Evolutionary conservation across 2,113 vertebrate genomes (phyloP).

Genomic region (Enhydra lutris): DNA sequence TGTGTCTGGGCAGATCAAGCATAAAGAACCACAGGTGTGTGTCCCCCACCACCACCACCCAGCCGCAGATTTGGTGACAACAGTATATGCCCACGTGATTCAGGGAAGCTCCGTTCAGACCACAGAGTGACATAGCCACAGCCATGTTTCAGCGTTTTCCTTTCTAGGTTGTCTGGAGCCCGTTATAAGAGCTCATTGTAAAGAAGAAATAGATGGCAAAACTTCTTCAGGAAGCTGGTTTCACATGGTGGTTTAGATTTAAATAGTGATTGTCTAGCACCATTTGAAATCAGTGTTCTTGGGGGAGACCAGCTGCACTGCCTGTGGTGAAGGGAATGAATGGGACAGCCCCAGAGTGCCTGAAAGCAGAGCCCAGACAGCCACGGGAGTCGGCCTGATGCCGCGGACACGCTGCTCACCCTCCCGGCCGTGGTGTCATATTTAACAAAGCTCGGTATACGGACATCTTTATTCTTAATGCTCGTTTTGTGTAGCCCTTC

Average conservation of each 20-base stretch:
- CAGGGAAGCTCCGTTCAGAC: neutral
- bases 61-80: neutral
- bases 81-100: fast-evolving
- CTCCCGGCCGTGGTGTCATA: neutral
- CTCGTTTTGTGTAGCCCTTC: neutral
- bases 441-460: fast-evolving
- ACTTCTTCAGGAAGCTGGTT: constrained; percentile 99
- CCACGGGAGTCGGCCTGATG: fast-evolving
- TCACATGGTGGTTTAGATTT: constrained; percentile 99
- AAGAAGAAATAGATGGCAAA: constrained; percentile 66
- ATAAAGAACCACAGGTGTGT: neutral
- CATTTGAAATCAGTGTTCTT: constrained; percentile 99
- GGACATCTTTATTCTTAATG: fast-evolving
- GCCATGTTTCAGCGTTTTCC: neutral
- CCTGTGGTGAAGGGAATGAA: fast-evolving
- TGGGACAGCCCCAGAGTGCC: fast-evolving
- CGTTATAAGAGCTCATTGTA: too few species aligned
- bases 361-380: neutral
- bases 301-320: constrained; percentile 85
- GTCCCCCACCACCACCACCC: too few species aligned
- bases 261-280: constrained; percentile 96
- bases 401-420: neutral
- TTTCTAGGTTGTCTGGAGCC: constrained; percentile 63
- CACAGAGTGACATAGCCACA: neutral
- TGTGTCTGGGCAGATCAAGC: neutral